phyloP scores from a whole-genome alignment of 1,140 invertebrate genomes.

The Phenacoccus solenopsis region DNA sequence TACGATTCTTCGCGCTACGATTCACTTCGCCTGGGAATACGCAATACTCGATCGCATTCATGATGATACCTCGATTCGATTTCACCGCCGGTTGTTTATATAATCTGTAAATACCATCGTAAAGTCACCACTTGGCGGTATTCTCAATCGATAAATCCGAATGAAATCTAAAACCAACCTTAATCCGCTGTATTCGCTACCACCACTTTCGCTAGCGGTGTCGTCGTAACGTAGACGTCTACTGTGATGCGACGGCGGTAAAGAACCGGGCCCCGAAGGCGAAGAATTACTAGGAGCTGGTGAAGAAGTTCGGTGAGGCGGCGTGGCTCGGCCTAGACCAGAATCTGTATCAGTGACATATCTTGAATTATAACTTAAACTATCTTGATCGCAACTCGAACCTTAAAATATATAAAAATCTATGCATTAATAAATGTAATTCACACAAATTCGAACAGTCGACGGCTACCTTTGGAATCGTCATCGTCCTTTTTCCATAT shows the following conservation, averaged over 20 bases:
- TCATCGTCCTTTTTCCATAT: no score
- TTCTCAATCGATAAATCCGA: background rate
- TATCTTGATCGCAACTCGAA: conserved; percentile 41
- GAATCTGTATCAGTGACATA: conserved; percentile 52
- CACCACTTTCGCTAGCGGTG: conserved; percentile 67
- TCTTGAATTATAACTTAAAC: conserved; percentile 34
- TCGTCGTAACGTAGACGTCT: conserved; percentile 67
- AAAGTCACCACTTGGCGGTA: background rate
- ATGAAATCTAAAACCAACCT: conserved; percentile 1
- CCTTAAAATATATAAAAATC: conserved; percentile 28
- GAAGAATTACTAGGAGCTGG: conserved; percentile 57
- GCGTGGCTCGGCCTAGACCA: conserved; percentile 63
- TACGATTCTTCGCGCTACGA: conserved; percentile 79
- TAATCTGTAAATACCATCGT: conserved; percentile 45
- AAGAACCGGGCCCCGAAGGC: conserved; percentile 60
- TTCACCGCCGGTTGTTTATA: conserved; percentile 94
- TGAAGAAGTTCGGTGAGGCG: conserved; percentile 63
- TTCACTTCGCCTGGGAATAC: conserved; percentile 97
- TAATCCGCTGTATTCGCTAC: conserved; percentile 29
- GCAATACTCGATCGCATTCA: conserved; percentile 96
- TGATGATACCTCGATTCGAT: conserved; percentile 90
- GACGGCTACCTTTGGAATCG: no score
- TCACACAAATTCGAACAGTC: background rate
- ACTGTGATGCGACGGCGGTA: conserved; percentile 58
- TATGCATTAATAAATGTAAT: background rate